Percentiles rank a stretch among this genome's conserved stretches.
phyloP scores from a whole-genome alignment of 2,797 vertebrate genomes.

The Muscicapa comitata region DNA sequence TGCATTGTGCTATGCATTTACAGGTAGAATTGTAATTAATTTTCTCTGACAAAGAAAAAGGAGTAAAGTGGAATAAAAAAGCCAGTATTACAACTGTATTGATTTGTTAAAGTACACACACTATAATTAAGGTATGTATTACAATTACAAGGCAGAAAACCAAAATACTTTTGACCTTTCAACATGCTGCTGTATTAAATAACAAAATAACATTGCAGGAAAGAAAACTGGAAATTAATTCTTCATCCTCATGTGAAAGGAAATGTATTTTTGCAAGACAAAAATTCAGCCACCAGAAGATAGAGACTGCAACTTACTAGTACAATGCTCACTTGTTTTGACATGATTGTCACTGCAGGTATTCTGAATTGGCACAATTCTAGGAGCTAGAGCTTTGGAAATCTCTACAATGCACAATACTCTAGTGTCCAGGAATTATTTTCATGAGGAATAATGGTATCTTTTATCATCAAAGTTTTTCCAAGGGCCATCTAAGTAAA shows the following conservation, averaged over 20 bases:
- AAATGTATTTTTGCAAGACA: neutral
- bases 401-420: neutral
- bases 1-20: neutral
- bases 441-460: neutral
- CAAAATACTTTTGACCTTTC: neutral
- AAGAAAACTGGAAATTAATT: neutral
- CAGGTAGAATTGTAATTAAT: neutral
- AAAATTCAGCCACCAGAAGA: neutral
- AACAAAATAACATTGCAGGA: neutral
- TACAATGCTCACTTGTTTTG: neutral
- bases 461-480: neutral
- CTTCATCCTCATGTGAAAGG: neutral
- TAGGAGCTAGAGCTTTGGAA: neutral
- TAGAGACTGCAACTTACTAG: neutral
- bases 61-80: neutral
- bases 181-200: neutral
- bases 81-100: neutral
- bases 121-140: neutral
- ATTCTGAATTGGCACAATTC: neutral
- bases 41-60: neutral
- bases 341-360: neutral
- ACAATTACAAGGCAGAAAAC: neutral
- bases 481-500: neutral
- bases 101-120: neutral
- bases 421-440: neutral